Conservation (phyloP, 2,888 invertebrate genomes). For the Lathronympha strigana region DNA sequence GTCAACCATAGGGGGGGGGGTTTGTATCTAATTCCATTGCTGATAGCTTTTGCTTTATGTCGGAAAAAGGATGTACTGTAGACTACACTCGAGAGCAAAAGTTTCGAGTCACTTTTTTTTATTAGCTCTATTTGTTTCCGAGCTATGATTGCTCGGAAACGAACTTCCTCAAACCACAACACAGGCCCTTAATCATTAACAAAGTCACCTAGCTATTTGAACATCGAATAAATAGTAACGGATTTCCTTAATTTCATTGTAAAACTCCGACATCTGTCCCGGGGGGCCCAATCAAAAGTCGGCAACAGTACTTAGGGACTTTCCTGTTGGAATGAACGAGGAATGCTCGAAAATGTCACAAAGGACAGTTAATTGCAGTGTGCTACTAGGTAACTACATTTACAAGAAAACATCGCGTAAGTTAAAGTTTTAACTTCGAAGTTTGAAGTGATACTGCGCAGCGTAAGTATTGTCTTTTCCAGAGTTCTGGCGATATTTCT, state of each 20-base stretch:
- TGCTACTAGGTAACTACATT: slow-evolving; percentile 25
- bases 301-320: slow-evolving; percentile 62
- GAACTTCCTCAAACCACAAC: neutral
- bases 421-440: slow-evolving; percentile 16
- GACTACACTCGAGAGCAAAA: no score
- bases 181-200: slow-evolving; percentile 24
- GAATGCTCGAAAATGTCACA: slow-evolving; percentile 51
- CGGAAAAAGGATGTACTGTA: no score
- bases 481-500: no score
- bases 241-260: slow-evolving; percentile 48
- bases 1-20: no score
- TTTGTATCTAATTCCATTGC: no score
- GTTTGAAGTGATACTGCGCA: slow-evolving; percentile 1
- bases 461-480: no score
- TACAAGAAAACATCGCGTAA: slow-evolving; percentile 26
- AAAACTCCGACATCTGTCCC: slow-evolving; percentile 44
- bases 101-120: no score
- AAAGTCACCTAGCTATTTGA: slow-evolving; percentile 43
- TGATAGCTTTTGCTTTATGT: no score
- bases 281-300: slow-evolving; percentile 64
- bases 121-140: no score
- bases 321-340: slow-evolving; percentile 54
- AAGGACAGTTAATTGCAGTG: slow-evolving; percentile 44
- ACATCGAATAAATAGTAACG: slow-evolving; percentile 45
- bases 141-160: no score